Percentiles rank a stretch among this genome's conserved stretches.
These are phyloP conservation scores for Psilopogon haemacephalus DNA, from an alignment of 2,113 vertebrate species.

Conservation along the genomic window DNA sequence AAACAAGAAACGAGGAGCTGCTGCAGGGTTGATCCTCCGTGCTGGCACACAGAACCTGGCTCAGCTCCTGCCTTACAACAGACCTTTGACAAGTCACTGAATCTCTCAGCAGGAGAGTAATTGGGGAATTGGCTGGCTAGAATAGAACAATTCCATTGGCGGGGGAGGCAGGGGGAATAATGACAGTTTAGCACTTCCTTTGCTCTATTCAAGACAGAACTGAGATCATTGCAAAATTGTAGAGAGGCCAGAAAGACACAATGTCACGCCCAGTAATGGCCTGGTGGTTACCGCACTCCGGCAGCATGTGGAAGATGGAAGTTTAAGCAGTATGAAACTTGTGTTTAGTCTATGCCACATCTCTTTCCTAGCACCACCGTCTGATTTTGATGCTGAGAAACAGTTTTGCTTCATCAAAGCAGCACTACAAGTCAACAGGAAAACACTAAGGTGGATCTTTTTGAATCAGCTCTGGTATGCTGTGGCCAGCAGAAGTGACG, in stretches of 20 bases:
- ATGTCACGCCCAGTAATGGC: fast-evolving
- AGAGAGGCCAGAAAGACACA: background rate
- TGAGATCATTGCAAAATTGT: background rate
- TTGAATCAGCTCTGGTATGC: background rate
- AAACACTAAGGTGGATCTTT: background rate
- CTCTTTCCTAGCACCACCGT: background rate
- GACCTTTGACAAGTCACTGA: background rate
- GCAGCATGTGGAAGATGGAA: background rate
- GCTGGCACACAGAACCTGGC: background rate
- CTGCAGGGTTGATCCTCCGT: background rate
- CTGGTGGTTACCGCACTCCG: fast-evolving
- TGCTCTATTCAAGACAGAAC: background rate
- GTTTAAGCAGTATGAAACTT: background rate
- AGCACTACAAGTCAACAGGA: background rate
- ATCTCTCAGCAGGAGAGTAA: background rate
- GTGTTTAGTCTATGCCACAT: background rate
- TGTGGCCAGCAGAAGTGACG: too few relatives aligned
- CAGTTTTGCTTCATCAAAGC: background rate
- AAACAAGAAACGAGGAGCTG: background rate
- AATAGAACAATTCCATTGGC: background rate
- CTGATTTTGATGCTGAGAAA: background rate
- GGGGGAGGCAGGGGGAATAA: background rate
- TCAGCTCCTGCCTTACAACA: background rate
- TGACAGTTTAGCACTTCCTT: background rate
- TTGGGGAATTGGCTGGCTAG: background rate